A percentile compares a stretch with the other conserved stretches of the same genome.
phyloP scores from a whole-genome alignment of 2,797 vertebrate species.

The Clarias platycephalus region DNA sequence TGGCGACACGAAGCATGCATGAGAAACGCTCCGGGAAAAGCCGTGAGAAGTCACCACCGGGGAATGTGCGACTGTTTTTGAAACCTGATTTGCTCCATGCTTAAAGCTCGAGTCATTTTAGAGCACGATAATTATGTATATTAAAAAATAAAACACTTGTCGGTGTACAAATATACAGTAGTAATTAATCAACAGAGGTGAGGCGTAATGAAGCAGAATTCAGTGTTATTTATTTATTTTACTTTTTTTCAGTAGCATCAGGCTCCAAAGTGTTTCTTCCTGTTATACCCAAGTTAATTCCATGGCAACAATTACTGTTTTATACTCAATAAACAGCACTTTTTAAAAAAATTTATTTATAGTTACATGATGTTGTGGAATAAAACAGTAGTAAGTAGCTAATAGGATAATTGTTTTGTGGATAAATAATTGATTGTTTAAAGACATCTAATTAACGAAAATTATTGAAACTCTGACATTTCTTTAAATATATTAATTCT shows the following conservation, averaged over 20 bases:
- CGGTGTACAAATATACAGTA: background rate
- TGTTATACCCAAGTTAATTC: background rate
- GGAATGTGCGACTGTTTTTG: background rate
- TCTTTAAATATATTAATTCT: background rate
- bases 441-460: background rate
- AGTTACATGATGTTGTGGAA: background rate
- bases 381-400: background rate
- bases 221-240: background rate
- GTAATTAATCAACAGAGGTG: constrained; percentile 16
- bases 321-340: background rate
- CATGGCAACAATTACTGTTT: background rate
- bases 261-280: background rate
- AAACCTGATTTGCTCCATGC: background rate
- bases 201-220: background rate
- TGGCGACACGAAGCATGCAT: background rate
- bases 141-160: background rate
- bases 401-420: background rate
- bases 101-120: background rate
- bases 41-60: background rate
- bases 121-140: background rate
- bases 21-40: background rate
- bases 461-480: background rate
- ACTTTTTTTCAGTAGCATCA: background rate
- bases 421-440: background rate
- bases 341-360: background rate